Base-by-base conservation (phyloP, 2,113 vertebrate species). In the Platysternon megacephalum region DNA sequence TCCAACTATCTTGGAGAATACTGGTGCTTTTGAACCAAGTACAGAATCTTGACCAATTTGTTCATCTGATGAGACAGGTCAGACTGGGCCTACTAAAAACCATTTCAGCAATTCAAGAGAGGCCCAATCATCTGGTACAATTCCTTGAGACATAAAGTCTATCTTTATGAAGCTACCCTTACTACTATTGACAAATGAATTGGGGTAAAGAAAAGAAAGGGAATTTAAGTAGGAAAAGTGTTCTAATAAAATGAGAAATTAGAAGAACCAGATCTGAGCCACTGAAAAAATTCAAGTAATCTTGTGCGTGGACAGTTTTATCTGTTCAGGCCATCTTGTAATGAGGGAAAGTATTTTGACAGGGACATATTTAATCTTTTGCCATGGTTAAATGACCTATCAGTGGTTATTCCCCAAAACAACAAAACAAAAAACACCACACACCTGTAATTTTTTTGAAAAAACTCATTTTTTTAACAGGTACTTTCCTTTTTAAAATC, bases 401-500 rank as follows among this genome's bases (percentile, higher is more conserved):
- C 21, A 42, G 9, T 65, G 21, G 8, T 84, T 51, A 51, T 39
- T 68, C 8, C 8, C 17, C 8, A n/a, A n/a, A n/a, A n/a, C n/a
- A n/a, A n/a, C 12, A 39, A 68, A 48, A 26, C 51, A n/a, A 2
- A 16, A 91, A 83, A 84, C 52, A 52, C 5, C 5, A 39, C 19
- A n/a, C 61, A 22, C 9, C 3, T 35, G 35, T 72, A 72, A 39
- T 21, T 19, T 39, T 39, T 65, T n/a, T 65, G 29, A 61, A 58
- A 56, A 61, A 61, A 32, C 29, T 72, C 65, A 72, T 9, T 39
- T 72, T 68, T 72, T 28, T 93, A 84, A 93, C 2, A 46, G 55
- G 79, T 53, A 8, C 35, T 93, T 95, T 91, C 14, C 51, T 95
- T 92, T 97, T 91, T 91, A 86, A 87, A 95, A 89, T 95, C 53